A percentile compares a stretch with the other conserved stretches of the same genome.
phyloP scores from a whole-genome alignment of 2,888 invertebrate genomes.

The Eristalis pertinax region DNA sequence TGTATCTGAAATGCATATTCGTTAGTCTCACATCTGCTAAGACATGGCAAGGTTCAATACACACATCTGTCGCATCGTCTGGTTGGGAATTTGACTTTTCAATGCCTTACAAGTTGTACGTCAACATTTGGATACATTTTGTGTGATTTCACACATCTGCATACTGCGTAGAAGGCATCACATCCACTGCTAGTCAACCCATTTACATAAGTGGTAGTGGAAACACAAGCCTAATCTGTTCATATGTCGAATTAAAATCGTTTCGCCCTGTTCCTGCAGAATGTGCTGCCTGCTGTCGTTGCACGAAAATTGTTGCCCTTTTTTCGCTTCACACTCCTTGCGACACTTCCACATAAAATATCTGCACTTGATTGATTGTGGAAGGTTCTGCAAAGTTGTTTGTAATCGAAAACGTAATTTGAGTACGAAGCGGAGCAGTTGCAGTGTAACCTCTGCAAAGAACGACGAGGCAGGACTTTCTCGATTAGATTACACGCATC shows the following conservation, averaged over 20 bases:
- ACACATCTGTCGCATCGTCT: not conserved
- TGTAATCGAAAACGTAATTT: not conserved
- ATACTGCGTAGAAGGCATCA: not conserved
- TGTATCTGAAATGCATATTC: not conserved
- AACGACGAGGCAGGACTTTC: constrained; percentile 2
- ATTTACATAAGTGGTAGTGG: not conserved
- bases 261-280: not conserved
- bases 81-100: not conserved
- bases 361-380: constrained; percentile 19
- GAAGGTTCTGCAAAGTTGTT: constrained; percentile 3
- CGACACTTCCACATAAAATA: not conserved
- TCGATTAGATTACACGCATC: constrained; percentile 16
- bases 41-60: not conserved
- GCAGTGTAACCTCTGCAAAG: not conserved
- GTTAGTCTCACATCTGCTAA: not conserved
- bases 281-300: not conserved
- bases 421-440: not conserved
- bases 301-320: not conserved
- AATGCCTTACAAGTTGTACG: constrained; percentile 28
- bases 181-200: not conserved
- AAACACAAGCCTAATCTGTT: not conserved
- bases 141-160: not conserved
- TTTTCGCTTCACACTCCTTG: not conserved
- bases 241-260: constrained; percentile 5
- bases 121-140: constrained; percentile 26